Percentiles rank a stretch among this genome's conserved stretches.
phyloP scores from a whole-genome alignment of 1,140 invertebrate species.

The Saccostrea glomerata region DNA sequence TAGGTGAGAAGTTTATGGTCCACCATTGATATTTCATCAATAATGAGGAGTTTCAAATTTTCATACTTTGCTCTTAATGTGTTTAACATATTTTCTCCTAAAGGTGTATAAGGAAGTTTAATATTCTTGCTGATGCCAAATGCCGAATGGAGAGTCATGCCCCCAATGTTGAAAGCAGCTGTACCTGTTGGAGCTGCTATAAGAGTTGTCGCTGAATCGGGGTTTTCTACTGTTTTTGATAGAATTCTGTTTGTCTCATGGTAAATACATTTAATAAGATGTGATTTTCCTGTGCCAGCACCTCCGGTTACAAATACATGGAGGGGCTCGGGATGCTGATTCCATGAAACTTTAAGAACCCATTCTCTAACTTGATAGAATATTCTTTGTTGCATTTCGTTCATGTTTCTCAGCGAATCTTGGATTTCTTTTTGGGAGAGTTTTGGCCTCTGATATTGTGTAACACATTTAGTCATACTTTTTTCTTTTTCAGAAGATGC shows the following conservation, averaged over 20 bases:
- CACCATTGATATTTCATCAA: constrained; percentile 57
- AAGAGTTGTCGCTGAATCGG: constrained; percentile 42
- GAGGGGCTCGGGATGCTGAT: constrained; percentile 42
- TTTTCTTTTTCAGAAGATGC: too few species aligned
- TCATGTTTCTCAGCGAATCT: not conserved
- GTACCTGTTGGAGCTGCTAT: constrained; percentile 49
- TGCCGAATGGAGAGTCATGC: constrained; percentile 18
- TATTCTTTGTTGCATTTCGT: constrained; percentile 39
- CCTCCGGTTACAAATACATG: constrained; percentile 55
- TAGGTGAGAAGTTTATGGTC: constrained; percentile 47
- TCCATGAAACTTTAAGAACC: constrained; percentile 37
- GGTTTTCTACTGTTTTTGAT: not conserved
- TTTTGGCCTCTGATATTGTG: not conserved
- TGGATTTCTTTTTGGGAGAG: not conserved
- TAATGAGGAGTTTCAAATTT: constrained; percentile 42
- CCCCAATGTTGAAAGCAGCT: constrained; percentile 52
- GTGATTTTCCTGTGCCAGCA: constrained; percentile 55
- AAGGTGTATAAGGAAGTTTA: constrained; percentile 38
- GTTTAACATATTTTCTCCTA: constrained; percentile 43
- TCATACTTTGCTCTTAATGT: constrained; percentile 31
- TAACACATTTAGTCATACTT: too few species aligned
- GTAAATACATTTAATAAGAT: constrained; percentile 54
- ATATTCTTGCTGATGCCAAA: constrained; percentile 40
- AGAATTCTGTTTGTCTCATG: constrained; percentile 57
- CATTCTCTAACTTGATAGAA: constrained; percentile 54